Evolutionary conservation across 1,140 invertebrate genomes (phyloP), one percentile per base, ranked within the genome.

Genomic region (Drosophila albomicans): DNA sequence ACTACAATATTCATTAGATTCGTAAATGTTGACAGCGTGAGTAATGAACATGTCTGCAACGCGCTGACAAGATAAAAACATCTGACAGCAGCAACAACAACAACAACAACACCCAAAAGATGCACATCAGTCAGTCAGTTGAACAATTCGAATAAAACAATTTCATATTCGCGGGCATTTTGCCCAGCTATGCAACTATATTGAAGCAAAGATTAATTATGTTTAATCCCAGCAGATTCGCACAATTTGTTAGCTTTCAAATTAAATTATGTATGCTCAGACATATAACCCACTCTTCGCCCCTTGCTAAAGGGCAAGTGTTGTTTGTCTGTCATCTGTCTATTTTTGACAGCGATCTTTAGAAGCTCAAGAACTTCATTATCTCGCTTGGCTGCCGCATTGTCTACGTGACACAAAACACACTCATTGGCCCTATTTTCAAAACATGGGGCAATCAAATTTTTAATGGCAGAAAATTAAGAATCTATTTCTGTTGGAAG

Each of bases 171-270:
- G 67, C 76, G 82, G 79, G 84, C 82, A 88, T 15, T 35, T 11
- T 82, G 82, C 84, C 79, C 84, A 16, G 77, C 65, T 32, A 54
- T 45, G 57, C 52, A 46, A 57, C 59, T 57, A 41, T 8, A 38
- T 49, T 78, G 63, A 66, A 74, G 32, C 66, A 56, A 84, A 87
- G 76, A 87, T 88, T 88, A 82, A 87, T 86, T 82, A 57, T 76
- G 65, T 75, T 82, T 58, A 77, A 79, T 74, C 49, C 48, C 63
- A 66, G 48, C 75, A 88, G 72, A 82, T 82, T 70, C 71, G 77
- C 77, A 77, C 75, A 82, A 87, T 87, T 88, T 77, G 82, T 54
- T 45, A 56, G 62, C 28, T 73, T 59, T 68, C 64, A 81, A 78
- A 86, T 81, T 49, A 54, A 65, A 78, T 74, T 59, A 79, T 48